phyloP scores from a whole-genome alignment of 2,797 vertebrate species.

The Microctenopoma stevenorrisi region DNA sequence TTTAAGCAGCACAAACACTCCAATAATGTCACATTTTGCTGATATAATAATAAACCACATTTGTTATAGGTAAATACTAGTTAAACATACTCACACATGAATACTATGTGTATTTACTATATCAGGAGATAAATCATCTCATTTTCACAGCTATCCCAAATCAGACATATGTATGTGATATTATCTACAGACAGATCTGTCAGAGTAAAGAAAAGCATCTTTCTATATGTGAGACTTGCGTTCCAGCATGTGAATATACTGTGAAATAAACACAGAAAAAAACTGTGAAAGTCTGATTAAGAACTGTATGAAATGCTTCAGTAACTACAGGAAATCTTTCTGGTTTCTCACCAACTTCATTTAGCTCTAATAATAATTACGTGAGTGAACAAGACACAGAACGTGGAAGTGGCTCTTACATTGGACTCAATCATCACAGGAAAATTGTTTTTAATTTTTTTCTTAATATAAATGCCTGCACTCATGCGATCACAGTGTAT shows the following conservation, averaged over 20 bases:
- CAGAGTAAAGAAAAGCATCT: too few relatives aligned
- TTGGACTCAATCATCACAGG: neutral
- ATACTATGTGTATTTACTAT: too few relatives aligned
- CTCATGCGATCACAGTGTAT: neutral
- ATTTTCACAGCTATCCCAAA: too few relatives aligned
- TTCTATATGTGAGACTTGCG: too few relatives aligned
- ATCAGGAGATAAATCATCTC: too few relatives aligned
- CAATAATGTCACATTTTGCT: neutral
- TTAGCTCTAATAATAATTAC: neutral
- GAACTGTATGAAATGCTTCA: neutral
- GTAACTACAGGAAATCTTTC: neutral
- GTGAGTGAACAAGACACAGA: neutral
- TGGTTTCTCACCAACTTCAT: neutral
- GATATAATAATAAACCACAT: too few relatives aligned
- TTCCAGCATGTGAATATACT: too few relatives aligned
- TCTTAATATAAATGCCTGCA: neutral
- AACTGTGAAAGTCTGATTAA: neutral
- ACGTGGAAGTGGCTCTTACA: neutral
- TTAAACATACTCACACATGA: too few relatives aligned
- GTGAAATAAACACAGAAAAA: too few relatives aligned
- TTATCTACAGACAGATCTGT: too few relatives aligned
- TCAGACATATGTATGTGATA: too few relatives aligned
- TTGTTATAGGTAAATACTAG: too few relatives aligned
- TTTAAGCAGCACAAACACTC: conserved; percentile 3
- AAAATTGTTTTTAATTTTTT: neutral